Conservation (phyloP, 2,113 vertebrate species). For the Rostratula benghalensis region DNA sequence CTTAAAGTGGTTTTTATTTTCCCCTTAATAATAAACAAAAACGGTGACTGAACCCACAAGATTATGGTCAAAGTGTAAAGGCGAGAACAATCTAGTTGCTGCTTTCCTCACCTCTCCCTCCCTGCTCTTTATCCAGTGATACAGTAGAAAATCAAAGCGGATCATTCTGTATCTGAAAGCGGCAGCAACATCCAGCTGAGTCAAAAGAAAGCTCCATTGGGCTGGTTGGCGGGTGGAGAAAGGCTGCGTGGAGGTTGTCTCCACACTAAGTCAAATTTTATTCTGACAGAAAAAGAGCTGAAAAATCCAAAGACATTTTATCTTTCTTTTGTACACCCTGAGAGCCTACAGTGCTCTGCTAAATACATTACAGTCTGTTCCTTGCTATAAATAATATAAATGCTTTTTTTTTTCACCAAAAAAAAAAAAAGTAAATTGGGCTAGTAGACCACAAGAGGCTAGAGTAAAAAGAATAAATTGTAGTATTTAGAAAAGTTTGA, state of each 20-base stretch:
- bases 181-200: constrained; percentile 53
- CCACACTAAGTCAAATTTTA: constrained; percentile 35
- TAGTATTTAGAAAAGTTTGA: not conserved
- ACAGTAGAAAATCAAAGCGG: constrained; percentile 30
- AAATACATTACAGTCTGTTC: constrained; percentile 34
- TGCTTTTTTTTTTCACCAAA: not conserved
- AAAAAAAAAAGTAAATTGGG: not conserved
- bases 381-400: constrained; percentile 45
- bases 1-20: not conserved
- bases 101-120: not conserved
- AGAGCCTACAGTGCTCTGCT: constrained; percentile 28
- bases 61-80: not conserved
- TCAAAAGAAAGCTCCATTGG: constrained; percentile 40
- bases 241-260: not conserved
- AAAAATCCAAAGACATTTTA: constrained; percentile 45
- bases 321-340: constrained; percentile 37
- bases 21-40: not conserved
- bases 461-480: not conserved
- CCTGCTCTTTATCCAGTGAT: not conserved
- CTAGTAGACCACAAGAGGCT: not conserved
- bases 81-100: not conserved
- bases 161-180: constrained; percentile 43
- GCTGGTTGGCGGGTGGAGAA: not conserved
- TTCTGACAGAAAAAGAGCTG: constrained; percentile 15
- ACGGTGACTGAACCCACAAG: not conserved